These are phyloP conservation scores for Propithecus coquereli DNA, from an alignment of 2,113 vertebrate genomes.

Conservation along the genomic window DNA sequence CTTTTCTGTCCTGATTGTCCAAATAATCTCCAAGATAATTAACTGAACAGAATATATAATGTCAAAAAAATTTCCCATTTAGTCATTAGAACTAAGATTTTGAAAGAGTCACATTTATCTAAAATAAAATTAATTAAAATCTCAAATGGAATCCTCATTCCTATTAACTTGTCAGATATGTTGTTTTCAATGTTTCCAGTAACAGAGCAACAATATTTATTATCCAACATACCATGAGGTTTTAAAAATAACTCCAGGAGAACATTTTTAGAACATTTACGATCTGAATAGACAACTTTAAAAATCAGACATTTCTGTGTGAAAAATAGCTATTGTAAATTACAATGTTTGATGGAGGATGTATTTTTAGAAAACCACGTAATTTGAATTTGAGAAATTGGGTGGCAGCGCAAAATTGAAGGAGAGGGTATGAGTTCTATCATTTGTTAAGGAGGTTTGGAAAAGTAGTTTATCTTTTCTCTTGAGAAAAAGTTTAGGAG, in stretches of 20 bases:
- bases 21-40: conserved; percentile 37
- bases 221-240: conserved; percentile 54
- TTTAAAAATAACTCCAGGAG: conserved; percentile 71
- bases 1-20: conserved; percentile 23
- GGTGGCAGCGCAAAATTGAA: background rate
- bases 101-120: conserved; percentile 49
- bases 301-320: conserved; percentile 63
- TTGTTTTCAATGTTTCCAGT: conserved; percentile 62
- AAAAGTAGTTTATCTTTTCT: conserved; percentile 57
- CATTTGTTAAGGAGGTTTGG: background rate
- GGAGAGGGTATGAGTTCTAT: background rate
- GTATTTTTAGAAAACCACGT: conserved; percentile 64
- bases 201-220: conserved; percentile 72
- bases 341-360: conserved; percentile 31
- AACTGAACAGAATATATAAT: background rate
- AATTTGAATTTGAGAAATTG: conserved; percentile 61
- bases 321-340: conserved; percentile 61
- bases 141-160: conserved; percentile 59
- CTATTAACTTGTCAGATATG: conserved; percentile 62
- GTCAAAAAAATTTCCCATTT: background rate
- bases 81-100: conserved; percentile 45
- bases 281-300: conserved; percentile 54
- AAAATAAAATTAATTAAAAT: conserved; percentile 67
- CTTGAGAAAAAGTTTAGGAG: conserved; percentile 61
- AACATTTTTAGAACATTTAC: conserved; percentile 65